These are phyloP conservation scores for Tenebrosternarchus preto DNA, from an alignment of 2,113 vertebrate genomes.

Conservation along the genomic window DNA sequence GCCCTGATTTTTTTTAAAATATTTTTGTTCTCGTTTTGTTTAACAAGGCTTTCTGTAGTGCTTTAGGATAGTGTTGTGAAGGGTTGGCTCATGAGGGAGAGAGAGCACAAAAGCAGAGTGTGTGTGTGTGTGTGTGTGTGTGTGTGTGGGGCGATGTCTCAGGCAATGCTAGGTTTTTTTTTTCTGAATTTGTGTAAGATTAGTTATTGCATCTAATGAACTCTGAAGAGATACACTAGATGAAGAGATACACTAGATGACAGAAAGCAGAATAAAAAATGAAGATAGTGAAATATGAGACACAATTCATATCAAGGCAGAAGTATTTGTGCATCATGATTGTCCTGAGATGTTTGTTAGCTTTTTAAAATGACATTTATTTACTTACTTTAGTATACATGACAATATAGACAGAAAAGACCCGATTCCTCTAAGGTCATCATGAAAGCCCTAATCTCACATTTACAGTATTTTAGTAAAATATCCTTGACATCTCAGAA, in stretches of 20 bases:
- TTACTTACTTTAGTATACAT: too few species aligned
- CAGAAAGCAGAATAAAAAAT: background rate
- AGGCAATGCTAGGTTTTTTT: background rate
- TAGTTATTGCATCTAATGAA: background rate
- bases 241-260: background rate
- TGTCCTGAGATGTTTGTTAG: too few species aligned
- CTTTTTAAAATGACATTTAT: too few species aligned
- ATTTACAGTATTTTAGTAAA: too few species aligned
- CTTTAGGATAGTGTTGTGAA: conserved; percentile 20
- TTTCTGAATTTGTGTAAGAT: background rate
- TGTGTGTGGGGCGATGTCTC: background rate
- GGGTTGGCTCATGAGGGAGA: background rate
- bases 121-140: background rate
- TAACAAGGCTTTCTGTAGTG: conserved; percentile 18
- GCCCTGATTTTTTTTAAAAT: background rate
- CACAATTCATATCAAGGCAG: background rate
- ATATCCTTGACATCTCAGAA: too few species aligned
- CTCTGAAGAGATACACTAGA: background rate
- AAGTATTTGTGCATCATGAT: too few species aligned
- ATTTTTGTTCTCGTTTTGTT: background rate
- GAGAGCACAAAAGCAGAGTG: background rate
- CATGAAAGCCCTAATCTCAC: too few species aligned
- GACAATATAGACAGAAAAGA: too few species aligned
- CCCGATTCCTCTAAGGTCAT: too few species aligned
- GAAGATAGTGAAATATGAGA: background rate